Percentiles rank a stretch among this genome's conserved stretches.
phyloP scores from a whole-genome alignment of 2,888 invertebrate genomes.

The Drosophila macrospina region DNA sequence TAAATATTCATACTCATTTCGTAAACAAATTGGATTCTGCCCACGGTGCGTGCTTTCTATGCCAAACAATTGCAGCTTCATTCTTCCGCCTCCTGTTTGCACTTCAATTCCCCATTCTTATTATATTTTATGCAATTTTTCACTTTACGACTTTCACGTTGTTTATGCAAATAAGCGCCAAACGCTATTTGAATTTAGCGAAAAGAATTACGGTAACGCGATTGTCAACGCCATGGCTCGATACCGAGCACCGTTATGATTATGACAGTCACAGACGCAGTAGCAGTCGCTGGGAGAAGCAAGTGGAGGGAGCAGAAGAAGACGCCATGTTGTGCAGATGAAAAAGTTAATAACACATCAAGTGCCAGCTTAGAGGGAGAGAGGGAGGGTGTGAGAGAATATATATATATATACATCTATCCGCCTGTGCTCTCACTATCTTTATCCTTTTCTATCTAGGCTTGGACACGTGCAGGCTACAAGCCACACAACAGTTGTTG shows the following conservation, averaged over 20 bases:
- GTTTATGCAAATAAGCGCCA: conserved; percentile 80
- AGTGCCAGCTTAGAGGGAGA: conserved; percentile 32
- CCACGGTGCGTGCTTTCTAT: conserved; percentile 44
- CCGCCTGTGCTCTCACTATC: conserved; percentile 1
- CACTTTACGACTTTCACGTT: conserved; percentile 77
- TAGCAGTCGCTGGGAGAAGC: too few relatives aligned
- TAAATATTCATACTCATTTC: not conserved
- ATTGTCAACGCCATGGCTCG: conserved; percentile 70
- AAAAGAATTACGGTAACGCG: conserved; percentile 74
- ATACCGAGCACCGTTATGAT: conserved; percentile 68
- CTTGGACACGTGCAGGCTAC: conserved; percentile 65
- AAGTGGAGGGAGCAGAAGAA: conserved; percentile 36
- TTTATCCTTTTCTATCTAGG: conserved; percentile 10
- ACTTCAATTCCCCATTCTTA: conserved; percentile 54
- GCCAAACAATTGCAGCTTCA: conserved; percentile 51
- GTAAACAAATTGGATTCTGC: not conserved
- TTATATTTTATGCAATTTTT: conserved; percentile 73
- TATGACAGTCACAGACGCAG: conserved; percentile 45
- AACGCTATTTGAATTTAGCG: conserved; percentile 75
- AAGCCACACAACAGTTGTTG: conserved; percentile 68
- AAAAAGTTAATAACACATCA: conserved; percentile 57
- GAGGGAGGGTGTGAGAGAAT: not conserved
- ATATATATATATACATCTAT: not conserved
- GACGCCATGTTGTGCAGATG: conserved; percentile 60
- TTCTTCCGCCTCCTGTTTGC: conserved; percentile 34